A percentile compares a stretch with the other conserved stretches of the same genome.
These are phyloP conservation scores for Myotis findleyi DNA, from an alignment of 2,797 vertebrate species.

Conservation along the genomic window DNA sequence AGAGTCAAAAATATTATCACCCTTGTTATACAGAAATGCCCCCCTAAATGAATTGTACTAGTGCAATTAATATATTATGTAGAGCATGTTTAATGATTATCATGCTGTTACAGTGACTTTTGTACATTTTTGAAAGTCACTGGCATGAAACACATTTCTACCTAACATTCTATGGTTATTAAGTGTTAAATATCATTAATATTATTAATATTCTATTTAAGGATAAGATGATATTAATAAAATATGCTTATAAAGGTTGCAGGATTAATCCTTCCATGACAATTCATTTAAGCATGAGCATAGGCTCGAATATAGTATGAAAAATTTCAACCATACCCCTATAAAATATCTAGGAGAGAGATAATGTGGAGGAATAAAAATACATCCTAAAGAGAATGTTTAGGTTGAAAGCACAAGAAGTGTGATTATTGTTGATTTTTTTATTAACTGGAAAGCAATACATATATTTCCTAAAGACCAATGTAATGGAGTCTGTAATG, in stretches of 20 bases:
- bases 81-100: not conserved
- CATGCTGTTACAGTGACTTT: not conserved
- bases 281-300: constrained; percentile 24
- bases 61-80: not conserved
- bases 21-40: not conserved
- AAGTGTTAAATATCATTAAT: constrained; percentile 70
- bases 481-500: not conserved
- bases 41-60: not conserved
- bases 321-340: not conserved
- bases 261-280: constrained; percentile 48
- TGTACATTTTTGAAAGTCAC: constrained; percentile 10
- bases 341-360: constrained; percentile 23
- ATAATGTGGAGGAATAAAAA: constrained; percentile 50
- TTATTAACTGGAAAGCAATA: constrained; percentile 2
- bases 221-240: constrained; percentile 68
- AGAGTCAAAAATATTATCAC: constrained; percentile 37
- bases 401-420: constrained; percentile 21
- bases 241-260: constrained; percentile 64
- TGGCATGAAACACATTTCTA: not conserved
- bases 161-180: constrained; percentile 29
- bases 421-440: not conserved
- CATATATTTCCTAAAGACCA: constrained; percentile 2
- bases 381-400: not conserved
- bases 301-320: not conserved
- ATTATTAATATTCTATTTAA: constrained; percentile 68